A percentile compares a stretch with the other conserved stretches of the same genome.
Conservation (phyloP, 1,140 invertebrate genomes). For the Drosophila leontia region DNA sequence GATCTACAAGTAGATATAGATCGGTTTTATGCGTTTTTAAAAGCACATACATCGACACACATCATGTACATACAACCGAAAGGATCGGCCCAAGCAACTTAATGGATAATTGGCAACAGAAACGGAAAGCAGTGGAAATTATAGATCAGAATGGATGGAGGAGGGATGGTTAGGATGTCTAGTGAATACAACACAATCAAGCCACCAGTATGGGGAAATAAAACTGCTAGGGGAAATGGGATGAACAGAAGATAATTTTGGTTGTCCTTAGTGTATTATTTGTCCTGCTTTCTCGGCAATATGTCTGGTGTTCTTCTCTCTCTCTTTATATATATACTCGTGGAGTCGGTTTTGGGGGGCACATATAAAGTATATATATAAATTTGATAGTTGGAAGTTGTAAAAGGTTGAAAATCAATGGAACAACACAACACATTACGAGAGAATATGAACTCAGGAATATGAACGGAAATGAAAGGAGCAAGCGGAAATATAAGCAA, state of each 20-base stretch:
- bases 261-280: slow-evolving; percentile 50
- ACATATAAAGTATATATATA: slow-evolving; percentile 61
- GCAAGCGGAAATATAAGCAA: slow-evolving; percentile 57
- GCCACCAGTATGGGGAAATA: slow-evolving; percentile 28
- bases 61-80: slow-evolving; percentile 37
- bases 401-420: slow-evolving; percentile 66
- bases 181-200: slow-evolving; percentile 26
- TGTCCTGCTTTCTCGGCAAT: slow-evolving; percentile 85
- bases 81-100: slow-evolving; percentile 62
- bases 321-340: slow-evolving; percentile 59
- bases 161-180: slow-evolving; percentile 1
- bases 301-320: slow-evolving; percentile 51
- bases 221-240: slow-evolving; percentile 14
- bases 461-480: slow-evolving; percentile 51
- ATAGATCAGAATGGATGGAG: slow-evolving; percentile 22
- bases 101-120: slow-evolving; percentile 59
- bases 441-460: slow-evolving; percentile 54
- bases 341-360: slow-evolving; percentile 42
- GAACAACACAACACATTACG: slow-evolving; percentile 78
- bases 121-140: slow-evolving; percentile 50
- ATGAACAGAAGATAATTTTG: slow-evolving; percentile 29
- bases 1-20: slow-evolving; percentile 85
- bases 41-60: slow-evolving; percentile 73
- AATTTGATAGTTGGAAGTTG: slow-evolving; percentile 62
- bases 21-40: slow-evolving; percentile 71